Evolutionary conservation across 2,888 invertebrate species (phyloP).

Genomic region (Chloromyia formosa): DNA sequence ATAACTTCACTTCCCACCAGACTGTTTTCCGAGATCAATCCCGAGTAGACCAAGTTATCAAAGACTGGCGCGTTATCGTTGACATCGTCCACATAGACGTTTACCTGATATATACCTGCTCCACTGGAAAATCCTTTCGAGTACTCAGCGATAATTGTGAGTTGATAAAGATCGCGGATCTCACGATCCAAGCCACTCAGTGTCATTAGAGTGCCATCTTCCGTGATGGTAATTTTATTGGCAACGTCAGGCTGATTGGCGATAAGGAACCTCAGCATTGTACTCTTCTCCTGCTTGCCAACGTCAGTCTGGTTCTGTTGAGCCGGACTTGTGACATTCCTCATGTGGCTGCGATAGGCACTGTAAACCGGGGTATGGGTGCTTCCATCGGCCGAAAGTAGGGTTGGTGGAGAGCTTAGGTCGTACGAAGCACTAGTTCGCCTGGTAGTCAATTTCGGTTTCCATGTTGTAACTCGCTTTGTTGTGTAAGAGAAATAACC

Average conservation of each 20-base stretch:
- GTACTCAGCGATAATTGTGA: slow-evolving; percentile 83
- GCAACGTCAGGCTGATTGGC: slow-evolving; percentile 85
- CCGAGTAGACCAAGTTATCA: slow-evolving; percentile 75
- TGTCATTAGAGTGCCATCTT: slow-evolving; percentile 82
- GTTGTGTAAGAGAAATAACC: slow-evolving; percentile 18
- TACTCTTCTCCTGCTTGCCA: slow-evolving; percentile 54
- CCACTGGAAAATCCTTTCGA: slow-evolving; percentile 74
- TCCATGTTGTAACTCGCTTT: slow-evolving; percentile 47
- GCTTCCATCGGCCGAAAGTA: background rate
- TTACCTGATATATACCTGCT: slow-evolving; percentile 82
- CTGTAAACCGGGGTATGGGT: background rate
- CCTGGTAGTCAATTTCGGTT: slow-evolving; percentile 36
- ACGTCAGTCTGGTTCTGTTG: background rate
- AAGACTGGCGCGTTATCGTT: slow-evolving; percentile 89
- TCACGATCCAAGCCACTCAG: slow-evolving; percentile 81
- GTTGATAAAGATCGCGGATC: slow-evolving; percentile 73
- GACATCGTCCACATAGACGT: slow-evolving; percentile 82
- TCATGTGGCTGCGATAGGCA: slow-evolving; percentile 13
- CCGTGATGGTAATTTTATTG: slow-evolving; percentile 80
- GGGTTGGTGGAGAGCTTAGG: background rate
- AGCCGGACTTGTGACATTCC: slow-evolving; percentile 20
- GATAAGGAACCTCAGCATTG: slow-evolving; percentile 75
- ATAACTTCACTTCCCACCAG: slow-evolving; percentile 74
- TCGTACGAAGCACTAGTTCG: slow-evolving; percentile 1
- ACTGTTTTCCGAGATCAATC: slow-evolving; percentile 81